Evolutionary conservation across 2,888 invertebrate genomes (phyloP).

Genomic region (Andricus curvator): DNA sequence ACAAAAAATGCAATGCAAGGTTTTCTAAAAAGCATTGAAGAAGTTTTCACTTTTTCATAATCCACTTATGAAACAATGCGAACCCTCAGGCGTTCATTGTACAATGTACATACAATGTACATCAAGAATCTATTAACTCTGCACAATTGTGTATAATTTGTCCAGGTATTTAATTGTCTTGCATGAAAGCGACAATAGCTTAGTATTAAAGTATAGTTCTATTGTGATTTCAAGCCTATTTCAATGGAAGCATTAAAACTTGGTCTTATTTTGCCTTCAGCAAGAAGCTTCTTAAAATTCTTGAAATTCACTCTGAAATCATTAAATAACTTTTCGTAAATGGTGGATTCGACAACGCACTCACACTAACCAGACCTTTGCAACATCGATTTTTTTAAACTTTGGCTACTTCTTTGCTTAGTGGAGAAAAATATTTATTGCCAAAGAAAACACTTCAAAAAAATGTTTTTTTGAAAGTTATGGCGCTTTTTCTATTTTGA

Average conservation of each 20-base stretch:
- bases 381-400: too few relatives aligned
- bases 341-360: too few relatives aligned
- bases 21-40: not conserved
- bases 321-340: not conserved
- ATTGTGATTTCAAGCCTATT: not conserved
- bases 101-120: too few relatives aligned
- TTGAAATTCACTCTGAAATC: too few relatives aligned
- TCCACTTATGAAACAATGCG: not conserved
- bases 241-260: not conserved
- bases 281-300: not conserved
- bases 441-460: too few relatives aligned
- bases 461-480: too few relatives aligned
- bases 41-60: not conserved
- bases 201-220: not conserved
- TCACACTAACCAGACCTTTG: too few relatives aligned
- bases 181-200: not conserved
- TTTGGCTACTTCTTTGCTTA: too few relatives aligned
- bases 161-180: not conserved
- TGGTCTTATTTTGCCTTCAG: not conserved
- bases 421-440: too few relatives aligned
- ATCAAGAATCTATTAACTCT: not conserved
- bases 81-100: not conserved
- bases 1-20: not conserved
- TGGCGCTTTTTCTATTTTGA: too few relatives aligned
- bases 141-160: not conserved